Evolutionary conservation across 2,113 vertebrate genomes (phyloP).

Genomic region (Dasypus novemcinctus): DNA sequence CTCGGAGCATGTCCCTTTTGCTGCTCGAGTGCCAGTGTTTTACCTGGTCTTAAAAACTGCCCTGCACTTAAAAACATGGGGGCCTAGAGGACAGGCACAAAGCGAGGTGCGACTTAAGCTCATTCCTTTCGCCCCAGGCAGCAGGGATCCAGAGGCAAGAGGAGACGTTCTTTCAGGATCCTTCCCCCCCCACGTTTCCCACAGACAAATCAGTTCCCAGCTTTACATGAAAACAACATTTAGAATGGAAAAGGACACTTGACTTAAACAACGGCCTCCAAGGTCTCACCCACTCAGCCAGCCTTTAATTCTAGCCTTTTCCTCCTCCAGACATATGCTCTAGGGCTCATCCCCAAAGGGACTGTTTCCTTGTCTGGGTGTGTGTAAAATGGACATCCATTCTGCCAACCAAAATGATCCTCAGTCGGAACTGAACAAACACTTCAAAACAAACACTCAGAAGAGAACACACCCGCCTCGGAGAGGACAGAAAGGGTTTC

Average conservation of each 20-base stretch:
- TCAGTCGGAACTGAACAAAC: neutral
- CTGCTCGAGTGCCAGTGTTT: neutral
- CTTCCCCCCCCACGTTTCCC: constrained; percentile 11
- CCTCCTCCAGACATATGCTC: constrained; percentile 22
- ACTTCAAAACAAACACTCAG: neutral
- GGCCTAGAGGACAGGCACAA: fast-evolving
- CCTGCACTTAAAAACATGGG: neutral
- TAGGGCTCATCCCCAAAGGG: neutral
- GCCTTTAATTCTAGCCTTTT: constrained; percentile 14
- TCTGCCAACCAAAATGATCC: constrained; percentile 6
- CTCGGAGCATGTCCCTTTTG: neutral
- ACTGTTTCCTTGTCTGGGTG: constrained; percentile 36
- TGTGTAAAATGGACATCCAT: neutral
- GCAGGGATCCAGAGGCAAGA: neutral
- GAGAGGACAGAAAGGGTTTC: neutral
- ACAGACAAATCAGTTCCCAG: neutral
- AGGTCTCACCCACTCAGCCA: neutral
- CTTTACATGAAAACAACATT: neutral
- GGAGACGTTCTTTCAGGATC: neutral
- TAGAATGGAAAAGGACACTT: constrained; percentile 60
- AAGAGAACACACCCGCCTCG: fast-evolving
- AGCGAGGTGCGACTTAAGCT: neutral
- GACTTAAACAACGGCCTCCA: constrained; percentile 28
- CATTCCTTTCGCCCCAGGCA: neutral
- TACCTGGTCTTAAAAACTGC: neutral